Evolutionary conservation across 1,140 invertebrate genomes (phyloP).

Genomic region (Cydia amplana): DNA sequence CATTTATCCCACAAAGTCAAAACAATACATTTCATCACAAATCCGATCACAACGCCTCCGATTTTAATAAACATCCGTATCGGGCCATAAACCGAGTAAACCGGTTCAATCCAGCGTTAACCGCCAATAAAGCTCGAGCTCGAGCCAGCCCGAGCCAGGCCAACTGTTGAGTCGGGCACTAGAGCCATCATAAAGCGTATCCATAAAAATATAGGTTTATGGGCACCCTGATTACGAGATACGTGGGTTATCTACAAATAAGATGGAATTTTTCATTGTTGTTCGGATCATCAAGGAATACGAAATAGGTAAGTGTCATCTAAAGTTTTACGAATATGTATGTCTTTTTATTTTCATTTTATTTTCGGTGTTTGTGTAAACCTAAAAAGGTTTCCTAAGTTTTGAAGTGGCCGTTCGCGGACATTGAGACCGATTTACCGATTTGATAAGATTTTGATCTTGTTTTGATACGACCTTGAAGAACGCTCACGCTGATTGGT

Average conservation of each 20-base stretch:
- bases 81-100: slow-evolving; percentile 6
- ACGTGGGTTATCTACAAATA: slow-evolving; percentile 31
- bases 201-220: slow-evolving; percentile 33
- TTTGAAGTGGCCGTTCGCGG: too few relatives aligned
- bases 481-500: too few relatives aligned
- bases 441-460: too few relatives aligned
- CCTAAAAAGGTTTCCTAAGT: too few relatives aligned
- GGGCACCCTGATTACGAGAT: not conserved
- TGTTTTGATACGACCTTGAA: too few relatives aligned
- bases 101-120: slow-evolving; percentile 8
- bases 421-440: too few relatives aligned
- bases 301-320: slow-evolving; percentile 6
- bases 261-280: slow-evolving; percentile 10
- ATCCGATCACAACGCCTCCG: slow-evolving; percentile 6
- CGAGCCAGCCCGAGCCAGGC: not conserved
- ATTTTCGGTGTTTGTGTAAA: too few relatives aligned
- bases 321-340: too few relatives aligned
- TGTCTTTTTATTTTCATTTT: too few relatives aligned
- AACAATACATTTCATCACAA: not conserved
- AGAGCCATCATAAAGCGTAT: not conserved
- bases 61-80: slow-evolving; percentile 17
- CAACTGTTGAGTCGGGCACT: slow-evolving; percentile 29
- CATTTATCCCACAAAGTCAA: not conserved
- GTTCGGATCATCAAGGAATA: not conserved
- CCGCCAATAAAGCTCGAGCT: not conserved